These are phyloP conservation scores for Ianthella basta DNA, from an alignment of 37 sponge, comb jelly and placozoan genomes.

Conservation along the genomic window DNA sequence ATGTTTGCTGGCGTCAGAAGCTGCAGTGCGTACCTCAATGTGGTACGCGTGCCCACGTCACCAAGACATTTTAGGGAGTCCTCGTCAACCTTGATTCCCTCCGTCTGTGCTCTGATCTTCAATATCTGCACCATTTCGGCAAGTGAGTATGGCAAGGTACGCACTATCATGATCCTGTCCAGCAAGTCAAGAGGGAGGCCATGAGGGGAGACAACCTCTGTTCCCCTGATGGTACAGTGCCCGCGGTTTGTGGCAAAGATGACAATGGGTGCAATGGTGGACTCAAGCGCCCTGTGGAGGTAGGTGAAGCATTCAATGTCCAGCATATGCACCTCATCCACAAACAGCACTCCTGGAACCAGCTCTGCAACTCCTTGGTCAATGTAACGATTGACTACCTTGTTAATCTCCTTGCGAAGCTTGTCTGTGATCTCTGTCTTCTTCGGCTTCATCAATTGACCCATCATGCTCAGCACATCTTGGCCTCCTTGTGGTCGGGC, in stretches of 20 bases:
- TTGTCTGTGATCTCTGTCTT: constrained; percentile 99
- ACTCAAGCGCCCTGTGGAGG: constrained; percentile 95
- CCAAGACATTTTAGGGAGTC: constrained; percentile 81
- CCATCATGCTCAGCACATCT: constrained; percentile 98
- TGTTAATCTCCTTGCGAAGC: constrained; percentile 98
- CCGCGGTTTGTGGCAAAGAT: constrained; percentile 98
- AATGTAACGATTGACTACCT: constrained; percentile 99
- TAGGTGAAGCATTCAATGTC: constrained; percentile 99
- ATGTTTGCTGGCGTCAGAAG: constrained; percentile 94
- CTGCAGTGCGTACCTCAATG: constrained; percentile 93
- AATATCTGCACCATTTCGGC: constrained; percentile 95
- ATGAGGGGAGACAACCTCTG: constrained; percentile 91
- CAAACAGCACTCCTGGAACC: constrained; percentile 96
- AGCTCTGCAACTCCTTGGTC: constrained; percentile 99
- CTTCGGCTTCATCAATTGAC: constrained; percentile 94
- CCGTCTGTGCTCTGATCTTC: constrained; percentile 87
- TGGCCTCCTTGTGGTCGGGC: constrained; percentile 98
- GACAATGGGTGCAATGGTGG: constrained; percentile 93
- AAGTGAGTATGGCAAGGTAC: constrained; percentile 91
- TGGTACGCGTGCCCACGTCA: constrained; percentile 86
- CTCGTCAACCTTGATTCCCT: constrained; percentile 73
- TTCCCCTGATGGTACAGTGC: constrained; percentile 89
- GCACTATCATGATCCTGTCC: constrained; percentile 94
- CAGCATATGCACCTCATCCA: constrained; percentile 99
- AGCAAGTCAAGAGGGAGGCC: constrained; percentile 96